Conservation (phyloP, 2,797 vertebrate genomes). For the Microtus obscurus region DNA sequence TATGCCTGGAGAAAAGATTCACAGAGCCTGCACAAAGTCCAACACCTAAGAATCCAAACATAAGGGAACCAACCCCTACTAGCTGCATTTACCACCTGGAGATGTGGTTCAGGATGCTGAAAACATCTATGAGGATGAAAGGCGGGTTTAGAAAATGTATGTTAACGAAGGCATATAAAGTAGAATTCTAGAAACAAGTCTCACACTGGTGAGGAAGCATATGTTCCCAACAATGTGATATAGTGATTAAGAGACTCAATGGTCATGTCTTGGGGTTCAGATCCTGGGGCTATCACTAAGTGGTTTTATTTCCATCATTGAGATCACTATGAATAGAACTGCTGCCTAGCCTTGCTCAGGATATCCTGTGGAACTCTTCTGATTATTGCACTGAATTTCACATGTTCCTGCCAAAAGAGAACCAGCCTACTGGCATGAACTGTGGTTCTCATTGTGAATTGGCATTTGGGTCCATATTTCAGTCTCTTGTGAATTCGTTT, state of each 20-base stretch:
- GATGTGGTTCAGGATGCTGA: background rate
- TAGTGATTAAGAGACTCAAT: background rate
- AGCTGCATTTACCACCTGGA: background rate
- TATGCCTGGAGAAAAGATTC: background rate
- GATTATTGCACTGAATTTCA: conserved; percentile 3
- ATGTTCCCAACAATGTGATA: background rate
- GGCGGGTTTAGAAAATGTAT: background rate
- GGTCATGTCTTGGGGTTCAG: background rate
- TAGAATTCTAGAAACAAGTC: conserved; percentile 23
- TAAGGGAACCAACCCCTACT: background rate
- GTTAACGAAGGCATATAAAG: background rate
- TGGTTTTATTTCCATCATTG: background rate
- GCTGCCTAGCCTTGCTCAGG: background rate
- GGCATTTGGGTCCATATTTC: background rate
- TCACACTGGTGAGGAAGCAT: conserved; percentile 12
- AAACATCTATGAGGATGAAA: background rate
- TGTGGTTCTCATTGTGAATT: background rate
- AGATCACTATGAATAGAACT: background rate
- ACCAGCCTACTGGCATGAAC: background rate
- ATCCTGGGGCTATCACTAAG: background rate
- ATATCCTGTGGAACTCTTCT: conserved; percentile 4
- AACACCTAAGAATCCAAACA: background rate
- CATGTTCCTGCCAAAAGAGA: conserved; percentile 47
- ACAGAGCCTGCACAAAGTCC: background rate
- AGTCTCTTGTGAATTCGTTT: conserved; percentile 29